A percentile compares a stretch with the other conserved stretches of the same genome.
Evolutionary conservation across 2,888 invertebrate genomes (phyloP).

Genomic region (Cordilura impudica): DNA sequence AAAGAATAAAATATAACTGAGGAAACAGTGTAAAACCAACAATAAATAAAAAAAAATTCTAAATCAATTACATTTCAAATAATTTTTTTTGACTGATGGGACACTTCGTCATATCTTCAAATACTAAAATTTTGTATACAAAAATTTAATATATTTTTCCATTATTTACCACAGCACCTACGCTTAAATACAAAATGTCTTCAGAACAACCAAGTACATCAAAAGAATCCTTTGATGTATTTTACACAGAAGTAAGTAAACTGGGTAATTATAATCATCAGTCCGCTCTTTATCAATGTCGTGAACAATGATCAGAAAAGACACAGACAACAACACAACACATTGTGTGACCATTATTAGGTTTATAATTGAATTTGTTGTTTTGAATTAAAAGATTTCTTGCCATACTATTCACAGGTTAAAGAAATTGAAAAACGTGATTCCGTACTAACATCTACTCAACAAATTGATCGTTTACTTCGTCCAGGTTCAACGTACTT

Average conservation of each 20-base stretch:
- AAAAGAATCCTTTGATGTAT: constrained; percentile 88
- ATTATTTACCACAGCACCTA: constrained; percentile 5
- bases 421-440: constrained; percentile 99
- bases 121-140: constrained; percentile 14
- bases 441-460: constrained; percentile 95
- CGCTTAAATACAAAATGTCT: constrained; percentile 66
- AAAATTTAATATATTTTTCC: constrained; percentile 30
- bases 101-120: background rate
- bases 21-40: background rate
- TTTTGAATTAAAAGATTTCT: constrained; percentile 56
- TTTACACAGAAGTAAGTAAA: constrained; percentile 87
- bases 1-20: background rate
- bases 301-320: constrained; percentile 51
- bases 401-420: constrained; percentile 82
- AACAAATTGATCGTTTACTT: constrained; percentile 97
- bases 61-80: background rate
- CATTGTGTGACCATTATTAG: constrained; percentile 53
- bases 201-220: constrained; percentile 74
- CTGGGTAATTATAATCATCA: constrained; percentile 20
- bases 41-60: background rate
- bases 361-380: constrained; percentile 52
- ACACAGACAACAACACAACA: constrained; percentile 40
- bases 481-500: constrained; percentile 99
- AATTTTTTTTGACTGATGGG: background rate
- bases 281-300: constrained; percentile 50